Evolutionary conservation across 2,113 vertebrate species (phyloP).

Genomic region (Gorsachius goisagi): DNA sequence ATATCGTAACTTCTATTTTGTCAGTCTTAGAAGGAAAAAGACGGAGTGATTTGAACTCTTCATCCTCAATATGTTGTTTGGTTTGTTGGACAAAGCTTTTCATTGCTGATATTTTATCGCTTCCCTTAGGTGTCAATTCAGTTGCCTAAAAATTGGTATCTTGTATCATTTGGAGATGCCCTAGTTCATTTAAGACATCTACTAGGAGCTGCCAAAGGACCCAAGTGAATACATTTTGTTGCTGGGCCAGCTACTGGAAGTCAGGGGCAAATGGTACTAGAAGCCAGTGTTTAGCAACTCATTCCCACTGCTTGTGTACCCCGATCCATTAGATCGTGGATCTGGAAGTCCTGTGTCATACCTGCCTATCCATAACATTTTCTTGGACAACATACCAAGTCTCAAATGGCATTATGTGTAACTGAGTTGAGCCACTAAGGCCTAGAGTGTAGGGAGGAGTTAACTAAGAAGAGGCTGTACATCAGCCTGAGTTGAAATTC

Average conservation of each 20-base stretch:
- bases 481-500: neutral
- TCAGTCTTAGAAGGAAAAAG: neutral
- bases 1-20: neutral
- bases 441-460: neutral
- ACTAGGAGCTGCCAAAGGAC: neutral
- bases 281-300: neutral
- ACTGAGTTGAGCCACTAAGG: neutral
- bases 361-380: neutral
- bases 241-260: neutral
- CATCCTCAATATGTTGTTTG: neutral
- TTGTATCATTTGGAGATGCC: neutral
- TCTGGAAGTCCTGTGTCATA: neutral
- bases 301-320: neutral
- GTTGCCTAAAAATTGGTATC: neutral
- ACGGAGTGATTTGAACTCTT: neutral
- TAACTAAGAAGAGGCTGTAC: neutral
- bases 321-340: neutral
- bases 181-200: neutral
- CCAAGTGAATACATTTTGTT: neutral
- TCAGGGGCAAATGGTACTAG: neutral
- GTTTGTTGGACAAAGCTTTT: neutral
- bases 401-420: neutral
- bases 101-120: neutral
- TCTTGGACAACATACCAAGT: neutral
- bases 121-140: neutral